Base-by-base conservation (phyloP, 2,113 vertebrate species). In the Erythrolamprus reginae region DNA sequence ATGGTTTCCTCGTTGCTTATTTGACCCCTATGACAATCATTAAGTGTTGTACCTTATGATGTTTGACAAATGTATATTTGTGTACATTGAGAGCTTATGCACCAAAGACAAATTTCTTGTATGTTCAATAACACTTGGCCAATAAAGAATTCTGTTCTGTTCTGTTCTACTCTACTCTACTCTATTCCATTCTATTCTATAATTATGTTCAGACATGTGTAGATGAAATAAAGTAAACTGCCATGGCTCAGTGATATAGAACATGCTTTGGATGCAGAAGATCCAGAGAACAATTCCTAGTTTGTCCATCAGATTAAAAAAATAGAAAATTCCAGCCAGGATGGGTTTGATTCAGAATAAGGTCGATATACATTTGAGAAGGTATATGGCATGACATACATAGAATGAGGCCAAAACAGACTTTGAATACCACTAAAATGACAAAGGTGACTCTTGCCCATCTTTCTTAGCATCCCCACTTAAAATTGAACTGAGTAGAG, bases 401-500 rank as follows among this genome's bases (percentile, higher is more conserved):
- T 65, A 52, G 88, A 65, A 7, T 24, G 65, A 50, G 52, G 24
- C 86, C 85, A 86, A 12, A 15, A 61, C 50, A 58, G 82, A 50
- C 61, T 65, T 28, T 28, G 55, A 50, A 61, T 85, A 38, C 56
- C 55, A 82, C 26, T 42, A 51, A 88, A 85, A 70, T 51, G 23
- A 45, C 47, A 90, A 53, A 90, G 55, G 89, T 90, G 83, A 90
- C 84, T 53, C 42, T 82, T 48, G 52, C 7, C 7, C 26, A 89
- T 56, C 77, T 47, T 83, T 85, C 89, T 51, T 15, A 52, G 47
- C 47, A 51, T 70, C 8, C 26, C 23, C n/a, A 51, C 13, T 90
- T 33, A 77, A 77, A 77, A 77, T 42, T 92, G 82, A 94, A 86
- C 55, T 82, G 24, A 53, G 56, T 58, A 88, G 9, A 87, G 42